These are phyloP conservation scores for Poliocrania exsul DNA, from an alignment of 2,797 vertebrate genomes.

Conservation along the genomic window DNA sequence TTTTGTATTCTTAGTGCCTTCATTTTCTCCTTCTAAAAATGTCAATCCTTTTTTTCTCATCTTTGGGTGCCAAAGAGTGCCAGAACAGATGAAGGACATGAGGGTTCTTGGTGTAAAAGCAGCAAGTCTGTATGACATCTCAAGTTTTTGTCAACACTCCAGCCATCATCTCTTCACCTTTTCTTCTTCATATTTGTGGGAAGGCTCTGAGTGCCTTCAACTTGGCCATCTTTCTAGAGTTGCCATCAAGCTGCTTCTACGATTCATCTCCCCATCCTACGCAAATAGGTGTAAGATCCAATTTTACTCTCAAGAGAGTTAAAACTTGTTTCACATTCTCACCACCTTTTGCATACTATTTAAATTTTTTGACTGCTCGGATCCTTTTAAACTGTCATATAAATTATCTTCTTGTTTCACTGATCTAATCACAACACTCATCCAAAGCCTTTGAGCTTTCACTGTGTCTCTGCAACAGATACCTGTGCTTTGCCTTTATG, in stretches of 20 bases:
- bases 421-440: conserved; percentile 44
- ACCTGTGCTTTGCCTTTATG: not conserved
- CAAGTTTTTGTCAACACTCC: not conserved
- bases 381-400: conserved; percentile 56
- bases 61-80: not conserved
- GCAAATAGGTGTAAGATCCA: not conserved
- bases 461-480: not conserved
- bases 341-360: conserved; percentile 19
- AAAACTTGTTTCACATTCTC: conserved; percentile 19
- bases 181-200: not conserved
- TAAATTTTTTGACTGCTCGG: conserved; percentile 25
- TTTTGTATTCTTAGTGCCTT: not conserved
- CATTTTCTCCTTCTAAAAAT: not conserved
- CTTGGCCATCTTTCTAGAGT: not conserved
- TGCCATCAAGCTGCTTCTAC: not conserved
- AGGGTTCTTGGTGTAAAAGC: not conserved
- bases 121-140: not conserved
- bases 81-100: conserved; percentile 14
- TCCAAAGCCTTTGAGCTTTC: conserved; percentile 1
- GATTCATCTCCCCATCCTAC: not conserved
- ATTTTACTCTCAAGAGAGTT: conserved; percentile 6
- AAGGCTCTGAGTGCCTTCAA: not conserved
- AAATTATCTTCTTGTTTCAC: conserved; percentile 47
- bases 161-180: conserved; percentile 10
- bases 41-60: not conserved